Percentiles rank a stretch among this genome's conserved stretches.
Conservation (phyloP, 2,888 invertebrate genomes). For the Heliconius sara region DNA sequence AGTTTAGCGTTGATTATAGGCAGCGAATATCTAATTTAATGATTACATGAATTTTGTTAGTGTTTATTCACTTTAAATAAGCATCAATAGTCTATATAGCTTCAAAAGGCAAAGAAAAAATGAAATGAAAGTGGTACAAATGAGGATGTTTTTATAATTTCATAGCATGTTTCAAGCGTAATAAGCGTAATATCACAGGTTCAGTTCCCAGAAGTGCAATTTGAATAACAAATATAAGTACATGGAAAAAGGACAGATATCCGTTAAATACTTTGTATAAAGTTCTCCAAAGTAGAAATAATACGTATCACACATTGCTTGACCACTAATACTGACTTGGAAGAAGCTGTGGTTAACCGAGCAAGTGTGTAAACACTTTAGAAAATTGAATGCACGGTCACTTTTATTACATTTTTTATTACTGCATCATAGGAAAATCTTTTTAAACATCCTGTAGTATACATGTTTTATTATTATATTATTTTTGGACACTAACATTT, state of each 20-base stretch:
- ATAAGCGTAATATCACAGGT: neutral
- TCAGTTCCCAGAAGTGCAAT: neutral
- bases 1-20: constrained; percentile 17
- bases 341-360: constrained; percentile 30
- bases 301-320: neutral
- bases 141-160: too few species aligned
- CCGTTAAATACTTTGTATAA: neutral
- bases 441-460: constrained; percentile 2
- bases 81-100: neutral
- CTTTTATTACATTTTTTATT: constrained; percentile 8
- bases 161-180: too few species aligned
- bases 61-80: constrained; percentile 16
- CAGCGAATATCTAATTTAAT: constrained; percentile 5
- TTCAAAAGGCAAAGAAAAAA: neutral
- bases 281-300: neutral
- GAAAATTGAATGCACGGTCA: constrained; percentile 5
- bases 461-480: neutral
- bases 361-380: constrained; percentile 13
- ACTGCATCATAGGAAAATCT: neutral
- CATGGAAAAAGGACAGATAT: neutral
- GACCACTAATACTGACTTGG: constrained; percentile 2
- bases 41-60: constrained; percentile 9
- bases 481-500: neutral
- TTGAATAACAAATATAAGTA: neutral
- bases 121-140: neutral